These are phyloP conservation scores for Podarcis muralis DNA, from an alignment of 2,113 vertebrate species.

Conservation along the genomic window DNA sequence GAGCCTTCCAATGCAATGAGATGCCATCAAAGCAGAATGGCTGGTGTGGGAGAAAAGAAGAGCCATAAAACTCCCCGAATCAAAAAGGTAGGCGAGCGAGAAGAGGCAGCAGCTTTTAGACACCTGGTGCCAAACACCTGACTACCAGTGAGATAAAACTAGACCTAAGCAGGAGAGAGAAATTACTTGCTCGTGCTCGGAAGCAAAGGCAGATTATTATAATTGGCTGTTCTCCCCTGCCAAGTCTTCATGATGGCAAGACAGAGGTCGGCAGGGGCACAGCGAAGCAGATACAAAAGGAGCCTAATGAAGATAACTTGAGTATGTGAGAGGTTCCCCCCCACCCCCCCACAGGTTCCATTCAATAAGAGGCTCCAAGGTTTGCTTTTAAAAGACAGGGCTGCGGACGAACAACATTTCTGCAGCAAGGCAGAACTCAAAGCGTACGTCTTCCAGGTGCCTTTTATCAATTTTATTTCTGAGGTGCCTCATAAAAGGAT, in stretches of 20 bases:
- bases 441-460: not conserved
- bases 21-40: not conserved
- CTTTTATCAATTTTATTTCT: not conserved
- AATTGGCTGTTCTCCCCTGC: not conserved
- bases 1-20: not conserved
- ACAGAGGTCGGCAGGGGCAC: not conserved
- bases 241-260: not conserved
- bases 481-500: not conserved
- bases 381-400: not conserved
- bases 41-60: not conserved
- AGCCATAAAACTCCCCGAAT: not conserved
- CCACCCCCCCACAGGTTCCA: too few relatives aligned
- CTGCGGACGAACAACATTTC: not conserved
- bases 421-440: not conserved
- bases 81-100: not conserved
- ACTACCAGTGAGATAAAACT: not conserved
- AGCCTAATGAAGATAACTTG: not conserved
- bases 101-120: not conserved
- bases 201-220: not conserved
- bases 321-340: not conserved
- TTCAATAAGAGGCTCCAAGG: not conserved
- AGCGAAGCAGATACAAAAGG: not conserved
- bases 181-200: not conserved
- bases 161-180: not conserved
- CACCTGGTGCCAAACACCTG: not conserved